Base-by-base conservation (phyloP, 2,888 invertebrate genomes). In the Ophion slaviceki region DNA sequence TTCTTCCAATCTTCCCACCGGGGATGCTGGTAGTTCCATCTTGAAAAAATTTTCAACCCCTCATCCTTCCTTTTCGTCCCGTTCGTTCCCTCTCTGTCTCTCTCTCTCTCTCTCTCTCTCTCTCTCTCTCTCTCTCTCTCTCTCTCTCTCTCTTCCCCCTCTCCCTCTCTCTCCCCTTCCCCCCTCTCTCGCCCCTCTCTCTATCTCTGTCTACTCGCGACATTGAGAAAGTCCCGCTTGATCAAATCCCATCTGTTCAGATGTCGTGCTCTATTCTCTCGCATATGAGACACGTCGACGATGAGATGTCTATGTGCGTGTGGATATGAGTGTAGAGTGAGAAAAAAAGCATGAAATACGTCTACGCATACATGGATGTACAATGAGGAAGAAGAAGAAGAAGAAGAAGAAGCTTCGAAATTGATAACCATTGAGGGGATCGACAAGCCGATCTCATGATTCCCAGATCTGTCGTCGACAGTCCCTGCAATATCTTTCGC, bases 41-140 rank as follows among this genome's bases (percentile, higher is more conserved):
- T 80, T 57, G 77, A 81, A 86, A 78, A 83, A 78, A 66, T 68
- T 70, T 80, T 70, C 67, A 80, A 77, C 86, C 77, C 70, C 68
- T 83, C 82, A 82, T 75, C 80, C 53, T 64, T 70, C 6, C n/a
- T 24, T 47, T 24, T 24, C 24, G 24, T 24, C 24, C 24, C 24
- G 24, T 24, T 24, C 24, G 24, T 24, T 24, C 24, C 24, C n/a
- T n/a, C n/a, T n/a, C n/a, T n/a, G n/a, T 24, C 24, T 24, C 24
- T 24, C 24, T 24, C 24, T 24, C 24, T 24, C 24, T 24, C 24
- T 24, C 24, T 24, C 24, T 24, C 24, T 24, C 24, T 24, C 24
- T 24, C 24, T 24, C 24, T 24, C 24, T 62, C 62, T 66, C 17
- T 53, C 67, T 28, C 20, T 72, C 53, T 76, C 70, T 28, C 40